Conservation (phyloP, 2,113 vertebrate species). For the Crotalus viridis region DNA sequence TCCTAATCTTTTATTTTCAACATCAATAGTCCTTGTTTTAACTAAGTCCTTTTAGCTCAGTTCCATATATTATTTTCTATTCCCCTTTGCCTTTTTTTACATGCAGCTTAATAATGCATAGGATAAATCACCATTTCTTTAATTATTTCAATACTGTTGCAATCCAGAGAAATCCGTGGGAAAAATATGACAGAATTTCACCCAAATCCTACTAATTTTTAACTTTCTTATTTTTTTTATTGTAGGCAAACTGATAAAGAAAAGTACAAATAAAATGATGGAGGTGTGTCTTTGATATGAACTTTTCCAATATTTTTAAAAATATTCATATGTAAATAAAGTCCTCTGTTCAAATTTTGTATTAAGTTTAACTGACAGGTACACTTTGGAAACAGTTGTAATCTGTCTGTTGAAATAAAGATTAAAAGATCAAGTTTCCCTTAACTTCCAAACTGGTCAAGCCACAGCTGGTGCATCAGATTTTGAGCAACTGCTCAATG, state of each 20-base stretch:
- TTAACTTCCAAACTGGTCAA: slow-evolving; percentile 72
- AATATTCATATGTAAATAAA: slow-evolving; percentile 11
- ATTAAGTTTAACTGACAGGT: slow-evolving; percentile 55
- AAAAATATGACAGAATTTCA: background rate
- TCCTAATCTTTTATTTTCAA: slow-evolving; percentile 26
- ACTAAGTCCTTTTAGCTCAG: background rate
- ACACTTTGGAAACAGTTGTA: slow-evolving; percentile 68
- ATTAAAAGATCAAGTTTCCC: slow-evolving; percentile 80
- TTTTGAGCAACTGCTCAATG: slow-evolving; percentile 82
- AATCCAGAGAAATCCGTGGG: background rate
- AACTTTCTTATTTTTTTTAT: background rate
- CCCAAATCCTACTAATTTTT: background rate
- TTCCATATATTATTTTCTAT: background rate
- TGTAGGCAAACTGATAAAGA: background rate
- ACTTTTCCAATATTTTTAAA: background rate
- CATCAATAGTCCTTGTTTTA: background rate
- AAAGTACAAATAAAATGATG: background rate
- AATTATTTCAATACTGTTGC: accelerated
- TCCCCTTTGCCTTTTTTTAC: background rate
- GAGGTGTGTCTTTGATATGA: background rate
- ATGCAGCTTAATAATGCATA: accelerated
- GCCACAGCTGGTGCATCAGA: slow-evolving; percentile 85
- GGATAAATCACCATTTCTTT: accelerated
- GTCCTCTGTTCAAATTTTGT: background rate
- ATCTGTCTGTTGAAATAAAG: slow-evolving; percentile 61